Evolutionary conservation across 2,797 vertebrate species (phyloP), one percentile per base, ranked within the genome.

Genomic region (Rhabdomys pumilio): DNA sequence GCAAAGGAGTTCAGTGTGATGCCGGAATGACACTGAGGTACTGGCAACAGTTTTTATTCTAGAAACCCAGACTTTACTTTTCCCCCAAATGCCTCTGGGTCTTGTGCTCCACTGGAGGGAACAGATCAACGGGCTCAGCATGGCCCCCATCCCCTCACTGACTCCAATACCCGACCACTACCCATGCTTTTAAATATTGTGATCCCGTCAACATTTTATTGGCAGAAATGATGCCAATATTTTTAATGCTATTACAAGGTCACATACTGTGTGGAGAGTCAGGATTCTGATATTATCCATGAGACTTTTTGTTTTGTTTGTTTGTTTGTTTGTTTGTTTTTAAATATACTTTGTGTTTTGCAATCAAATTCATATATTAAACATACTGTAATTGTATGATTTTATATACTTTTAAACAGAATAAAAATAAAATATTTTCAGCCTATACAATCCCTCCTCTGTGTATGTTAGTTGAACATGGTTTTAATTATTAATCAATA

Each of bases 101-200:
- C 72, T n/a, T 53, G 29, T 1, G 0, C 44, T 73, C 73, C 22
- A 47, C 29, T 4, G 26, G 3, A 73, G 61, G 44, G 3, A 41
- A 6, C 4, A 34, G 0, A 5, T 9, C 0, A 4, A 34, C 1
- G 26, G 4, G 0, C 15, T 17, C 19, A 47, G 26, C 0, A 20
- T 14, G 73, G 8, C 1, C 26, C 44, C 3, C 20, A 22, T 50
- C 11, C 9, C 34, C 47, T 50, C 24, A 14, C 17, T 29, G 7
- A 59, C 15, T 14, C 8, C n/a, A 38, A 17, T 47, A 26, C 10
- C 4, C 1, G 7, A 34, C 3, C 3, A 76, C 8, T 22, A 67
- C 24, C 65, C 41, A 14, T 87, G 63, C 38, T 72, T 80, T 61
- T 79, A 86, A 92, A 90, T 26, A 34, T 4, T 26, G 22, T 63